A percentile compares a stretch with the other conserved stretches of the same genome.
Evolutionary conservation across 2,113 vertebrate genomes (phyloP).

Genomic region (Ophthalmolycus amberensis): DNA sequence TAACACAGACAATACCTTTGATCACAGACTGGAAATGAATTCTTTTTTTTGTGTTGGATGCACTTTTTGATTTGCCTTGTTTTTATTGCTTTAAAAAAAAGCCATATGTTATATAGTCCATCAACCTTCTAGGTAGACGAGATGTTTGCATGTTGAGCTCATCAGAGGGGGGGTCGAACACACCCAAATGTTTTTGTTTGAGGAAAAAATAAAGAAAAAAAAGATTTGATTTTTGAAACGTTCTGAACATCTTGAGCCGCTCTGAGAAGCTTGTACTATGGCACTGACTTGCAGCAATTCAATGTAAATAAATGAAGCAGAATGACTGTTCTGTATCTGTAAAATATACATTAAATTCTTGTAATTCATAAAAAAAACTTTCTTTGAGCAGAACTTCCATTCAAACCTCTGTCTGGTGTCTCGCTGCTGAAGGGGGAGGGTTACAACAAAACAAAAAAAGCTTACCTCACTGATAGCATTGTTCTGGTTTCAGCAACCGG

Average conservation of each 20-base stretch:
- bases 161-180: constrained; percentile 75
- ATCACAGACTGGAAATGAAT: constrained; percentile 81
- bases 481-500: constrained; percentile 47
- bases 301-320: constrained; percentile 82
- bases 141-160: constrained; percentile 85
- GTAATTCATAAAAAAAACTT: constrained; percentile 70
- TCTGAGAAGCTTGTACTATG: constrained; percentile 83
- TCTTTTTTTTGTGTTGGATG: constrained; percentile 81
- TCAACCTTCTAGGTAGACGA: constrained; percentile 80
- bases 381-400: constrained; percentile 67
- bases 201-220: constrained; percentile 27
- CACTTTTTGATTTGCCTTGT: constrained; percentile 84
- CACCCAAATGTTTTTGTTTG: constrained; percentile 75
- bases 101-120: constrained; percentile 85
- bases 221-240: constrained; percentile 65
- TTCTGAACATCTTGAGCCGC: constrained; percentile 74
- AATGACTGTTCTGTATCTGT: constrained; percentile 85
- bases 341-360: constrained; percentile 87
- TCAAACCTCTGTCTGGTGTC: constrained; percentile 37
- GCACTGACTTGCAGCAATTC: constrained; percentile 85
- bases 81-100: constrained; percentile 87
- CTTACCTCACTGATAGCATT: constrained; percentile 60
- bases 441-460: constrained; percentile 5
- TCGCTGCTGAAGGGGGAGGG: constrained; percentile 10
- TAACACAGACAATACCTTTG: constrained; percentile 62